Base-by-base conservation (phyloP, 2,113 vertebrate genomes). In the Phylloscopus whistleri region DNA sequence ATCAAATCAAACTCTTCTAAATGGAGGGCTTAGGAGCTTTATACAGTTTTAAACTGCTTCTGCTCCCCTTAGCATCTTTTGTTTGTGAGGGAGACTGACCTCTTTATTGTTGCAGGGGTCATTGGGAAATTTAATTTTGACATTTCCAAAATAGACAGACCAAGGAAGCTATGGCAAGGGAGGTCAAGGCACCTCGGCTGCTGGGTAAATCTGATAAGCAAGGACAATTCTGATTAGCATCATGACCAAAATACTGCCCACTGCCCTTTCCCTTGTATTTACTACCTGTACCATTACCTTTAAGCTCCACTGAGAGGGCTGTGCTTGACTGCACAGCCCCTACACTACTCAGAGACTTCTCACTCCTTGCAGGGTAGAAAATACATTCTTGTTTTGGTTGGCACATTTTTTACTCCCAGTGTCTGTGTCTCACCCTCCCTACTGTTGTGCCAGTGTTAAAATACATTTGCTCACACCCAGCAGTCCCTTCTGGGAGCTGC, bases 161-260 rank as follows among this genome's bases (percentile, higher is more conserved):
- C 49, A 56, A 64, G 28, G 46, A 13, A 77, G 17, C 23, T n/a
- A 3, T 1, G 4, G 66, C 18, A 82, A 77, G 70, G 43, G 19
- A 75, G 30, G 7, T 37, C n/a, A 4, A 3, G 51, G 10, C n/a
- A 44, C 11, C 10, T 13, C 51, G 67, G 6, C 35, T 51, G 10
- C 68, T 2, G 1, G 12, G 16, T 21, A 89, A 24, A 52, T 64
- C 64, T 56, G 27, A 44, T 44, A 39, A 72, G 7, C 0, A 0
- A 56, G 22, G 26, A 64, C 24, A 81, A 77, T 41, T 81, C 68
- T 66, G 41, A 77, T 24, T 16, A 81, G 24, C 24, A 91, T 9
- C 52, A 39, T 18, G 22, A 55, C 16, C 23, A 68, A 81, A 84
- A 66, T 4, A 22, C 19, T 66, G 26, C 37, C 19, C 55, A 10